Conservation (phyloP, 2,888 invertebrate genomes). For the Caradrina clavipalpis region DNA sequence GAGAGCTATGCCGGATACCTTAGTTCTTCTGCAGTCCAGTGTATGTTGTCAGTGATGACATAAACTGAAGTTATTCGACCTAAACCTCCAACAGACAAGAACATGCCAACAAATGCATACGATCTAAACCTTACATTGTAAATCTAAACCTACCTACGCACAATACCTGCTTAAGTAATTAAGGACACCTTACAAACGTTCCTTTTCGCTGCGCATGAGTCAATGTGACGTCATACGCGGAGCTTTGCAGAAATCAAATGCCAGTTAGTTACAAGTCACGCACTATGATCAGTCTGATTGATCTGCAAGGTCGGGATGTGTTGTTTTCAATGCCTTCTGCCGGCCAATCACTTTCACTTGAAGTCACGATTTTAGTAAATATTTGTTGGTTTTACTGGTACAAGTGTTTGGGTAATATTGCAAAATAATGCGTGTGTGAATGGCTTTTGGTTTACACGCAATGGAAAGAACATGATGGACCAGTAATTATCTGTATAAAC, state of each 20-base stretch:
- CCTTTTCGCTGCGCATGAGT: slow-evolving; percentile 42
- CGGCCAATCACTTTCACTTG: slow-evolving; percentile 60
- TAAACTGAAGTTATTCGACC: neutral
- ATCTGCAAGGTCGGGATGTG: slow-evolving; percentile 63
- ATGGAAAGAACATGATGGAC: no score
- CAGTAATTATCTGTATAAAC: no score
- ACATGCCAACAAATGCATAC: neutral
- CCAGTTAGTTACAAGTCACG: slow-evolving; percentile 57
- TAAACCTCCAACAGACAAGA: neutral
- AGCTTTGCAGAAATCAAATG: slow-evolving; percentile 57
- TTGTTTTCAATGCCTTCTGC: slow-evolving; percentile 53
- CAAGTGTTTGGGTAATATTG: neutral
- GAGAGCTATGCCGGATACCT: no score
- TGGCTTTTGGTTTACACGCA: neutral
- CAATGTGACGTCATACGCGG: slow-evolving; percentile 47
- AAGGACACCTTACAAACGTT: slow-evolving; percentile 48
- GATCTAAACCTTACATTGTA: neutral
- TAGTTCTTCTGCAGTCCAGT: no score
- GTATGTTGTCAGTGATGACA: no score
- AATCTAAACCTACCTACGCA: neutral
- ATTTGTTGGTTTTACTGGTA: slow-evolving; percentile 18
- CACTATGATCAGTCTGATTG: slow-evolving; percentile 53
- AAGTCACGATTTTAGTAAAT: slow-evolving; percentile 54
- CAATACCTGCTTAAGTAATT: slow-evolving; percentile 34
- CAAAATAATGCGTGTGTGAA: neutral